These are phyloP conservation scores for Baryphthengus martii DNA, from an alignment of 2,113 vertebrate genomes.

Conservation along the genomic window DNA sequence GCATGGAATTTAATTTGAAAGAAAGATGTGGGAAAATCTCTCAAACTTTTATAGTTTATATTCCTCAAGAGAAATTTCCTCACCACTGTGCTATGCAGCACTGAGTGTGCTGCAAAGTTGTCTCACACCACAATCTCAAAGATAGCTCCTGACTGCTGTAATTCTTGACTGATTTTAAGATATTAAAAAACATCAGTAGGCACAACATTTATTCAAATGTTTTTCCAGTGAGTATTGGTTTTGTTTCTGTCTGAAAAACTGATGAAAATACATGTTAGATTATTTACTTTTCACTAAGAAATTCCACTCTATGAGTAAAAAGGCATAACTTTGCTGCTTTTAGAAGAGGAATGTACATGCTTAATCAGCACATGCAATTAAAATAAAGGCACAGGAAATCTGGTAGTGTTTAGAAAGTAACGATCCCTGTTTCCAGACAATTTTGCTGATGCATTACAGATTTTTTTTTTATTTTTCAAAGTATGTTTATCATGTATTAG, in stretches of 20 bases:
- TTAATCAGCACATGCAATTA: neutral
- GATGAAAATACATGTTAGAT: neutral
- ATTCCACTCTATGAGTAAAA: neutral
- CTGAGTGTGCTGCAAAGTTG: neutral
- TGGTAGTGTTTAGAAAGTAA: neutral
- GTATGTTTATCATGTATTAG: neutral
- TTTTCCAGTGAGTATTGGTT: neutral
- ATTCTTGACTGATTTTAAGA: neutral
- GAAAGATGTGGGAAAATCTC: neutral
- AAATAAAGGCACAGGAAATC: conserved; percentile 3
- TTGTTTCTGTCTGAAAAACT: neutral
- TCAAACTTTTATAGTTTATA: neutral
- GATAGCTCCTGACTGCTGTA: neutral
- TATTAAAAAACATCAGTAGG: neutral
- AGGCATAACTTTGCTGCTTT: neutral
- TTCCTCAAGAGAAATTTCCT: neutral
- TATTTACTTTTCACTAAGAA: neutral
- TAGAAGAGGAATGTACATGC: neutral
- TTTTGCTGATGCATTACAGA: neutral
- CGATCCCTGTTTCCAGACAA: neutral
- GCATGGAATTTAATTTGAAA: neutral
- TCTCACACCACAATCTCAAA: neutral
- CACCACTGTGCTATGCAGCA: neutral
- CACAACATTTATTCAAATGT: neutral
- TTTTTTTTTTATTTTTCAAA: neutral